Evolutionary conservation across 2,113 vertebrate genomes (phyloP), one percentile per base, ranked within the genome.

Genomic region (Xiphophorus couchianus): DNA sequence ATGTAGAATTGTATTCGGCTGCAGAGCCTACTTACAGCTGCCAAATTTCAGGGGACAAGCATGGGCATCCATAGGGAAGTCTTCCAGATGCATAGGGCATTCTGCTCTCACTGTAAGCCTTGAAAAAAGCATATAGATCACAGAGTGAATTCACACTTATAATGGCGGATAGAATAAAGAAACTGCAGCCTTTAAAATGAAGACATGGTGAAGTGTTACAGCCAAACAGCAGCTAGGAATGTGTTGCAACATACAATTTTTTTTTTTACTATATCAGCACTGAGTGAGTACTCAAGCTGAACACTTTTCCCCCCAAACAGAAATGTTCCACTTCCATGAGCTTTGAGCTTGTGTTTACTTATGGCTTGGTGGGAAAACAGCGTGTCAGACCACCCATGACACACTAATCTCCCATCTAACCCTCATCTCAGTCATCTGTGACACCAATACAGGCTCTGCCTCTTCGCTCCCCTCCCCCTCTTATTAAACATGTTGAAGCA

Each of bases 31-130:
- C 95, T 95, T 91, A 96, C 95, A 96, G 86, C 95, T 95, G 88
- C 95, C 95, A 76, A 95, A 96, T 87, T 96, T 96, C 39, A 96
- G 88, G 13, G 95, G 95, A 89, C 95, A 96, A 19, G 95, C 94
- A 71, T 96, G 95, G 62, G 94, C 95, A 68, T 96, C 95, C 95
- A 96, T 96, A 4, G 95, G 95, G 77, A 96, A 96, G 87, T 96
- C 95, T 64, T 95, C 95, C 63, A 96, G 91, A 84, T 96, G 95
- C 95, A 96, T 96, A 42, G 95, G 95, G 11, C 95, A 95, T 75
- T 95, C 95, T 33, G 95, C 95, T 90, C 95, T 90, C 22, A 96
- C 95, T 61, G 95, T 96, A 62, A 96, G 92, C 88, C 95, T 96
- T 42, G 63, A 76, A 67, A 74, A 15, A 67, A 67, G 5, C n/a